These are phyloP conservation scores for Periparus ater DNA, from an alignment of 2,797 vertebrate species.

Conservation along the genomic window DNA sequence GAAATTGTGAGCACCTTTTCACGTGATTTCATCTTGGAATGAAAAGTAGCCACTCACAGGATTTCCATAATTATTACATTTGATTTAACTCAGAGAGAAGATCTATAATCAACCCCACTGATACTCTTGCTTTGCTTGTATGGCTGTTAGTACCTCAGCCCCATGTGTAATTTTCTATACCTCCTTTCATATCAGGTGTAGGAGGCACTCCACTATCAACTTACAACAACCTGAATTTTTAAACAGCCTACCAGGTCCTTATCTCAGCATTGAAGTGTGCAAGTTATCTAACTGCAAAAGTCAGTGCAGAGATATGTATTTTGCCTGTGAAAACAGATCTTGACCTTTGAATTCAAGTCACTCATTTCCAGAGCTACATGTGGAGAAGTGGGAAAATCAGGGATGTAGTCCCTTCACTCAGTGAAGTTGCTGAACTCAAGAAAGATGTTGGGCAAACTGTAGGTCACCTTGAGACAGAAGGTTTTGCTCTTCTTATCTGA, in stretches of 20 bases:
- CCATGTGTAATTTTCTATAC: not conserved
- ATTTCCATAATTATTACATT: not conserved
- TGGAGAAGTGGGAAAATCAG: not conserved
- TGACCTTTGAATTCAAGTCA: conserved; percentile 41
- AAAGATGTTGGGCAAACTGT: not conserved
- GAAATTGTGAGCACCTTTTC: not conserved
- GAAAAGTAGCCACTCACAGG: not conserved
- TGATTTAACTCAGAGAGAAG: not conserved
- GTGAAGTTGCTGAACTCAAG: not conserved
- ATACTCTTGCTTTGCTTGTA: not conserved
- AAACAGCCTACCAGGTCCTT: conserved; percentile 16
- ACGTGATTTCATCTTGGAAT: not conserved
- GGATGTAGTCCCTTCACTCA: not conserved
- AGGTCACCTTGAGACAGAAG: conserved; percentile 24
- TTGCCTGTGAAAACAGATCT: conserved; percentile 37
- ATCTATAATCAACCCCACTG: not conserved
- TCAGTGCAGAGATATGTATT: not conserved
- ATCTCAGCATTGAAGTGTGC: conserved; percentile 15
- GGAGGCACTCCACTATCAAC: not conserved
- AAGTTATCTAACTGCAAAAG: conserved; percentile 23
- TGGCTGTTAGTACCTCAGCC: not conserved
- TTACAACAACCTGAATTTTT: conserved; percentile 40
- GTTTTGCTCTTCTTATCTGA: not conserved
- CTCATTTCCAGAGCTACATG: not conserved
- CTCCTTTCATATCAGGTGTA: not conserved